Evolutionary conservation across 92 coral and sea anemone genomes (phyloP).

Genomic region (Heliopora coerulea): DNA sequence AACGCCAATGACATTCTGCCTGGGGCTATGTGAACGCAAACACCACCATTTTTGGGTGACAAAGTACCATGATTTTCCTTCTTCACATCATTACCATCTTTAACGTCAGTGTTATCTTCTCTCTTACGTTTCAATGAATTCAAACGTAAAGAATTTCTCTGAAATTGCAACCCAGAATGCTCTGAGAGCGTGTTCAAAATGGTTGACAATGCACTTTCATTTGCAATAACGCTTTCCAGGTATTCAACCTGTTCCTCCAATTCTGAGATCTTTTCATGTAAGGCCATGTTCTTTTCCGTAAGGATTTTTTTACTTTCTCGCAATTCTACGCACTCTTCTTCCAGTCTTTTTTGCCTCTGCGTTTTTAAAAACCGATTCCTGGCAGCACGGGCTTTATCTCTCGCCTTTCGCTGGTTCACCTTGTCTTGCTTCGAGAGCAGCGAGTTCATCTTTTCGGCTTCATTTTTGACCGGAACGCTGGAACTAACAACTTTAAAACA

Average conservation of each 20-base stretch:
- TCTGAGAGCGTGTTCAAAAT: constrained; percentile 60
- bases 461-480: neutral
- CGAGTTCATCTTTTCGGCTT: neutral
- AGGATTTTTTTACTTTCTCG: constrained; percentile 16
- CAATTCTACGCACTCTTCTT: constrained; percentile 9
- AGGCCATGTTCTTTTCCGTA: constrained; percentile 43
- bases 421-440: neutral
- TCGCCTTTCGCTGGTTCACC: neutral
- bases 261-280: constrained; percentile 46
- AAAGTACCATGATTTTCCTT: neutral
- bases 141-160: constrained; percentile 45
- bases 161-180: constrained; percentile 61
- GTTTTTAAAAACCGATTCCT: neutral
- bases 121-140: constrained; percentile 39
- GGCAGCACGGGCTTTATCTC: neutral
- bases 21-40: constrained; percentile 78
- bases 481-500: neutral
- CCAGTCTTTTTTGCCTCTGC: neutral
- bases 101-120: constrained; percentile 27
- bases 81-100: constrained; percentile 24
- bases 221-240: constrained; percentile 74
- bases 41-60: constrained; percentile 58
- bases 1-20: constrained; percentile 84
- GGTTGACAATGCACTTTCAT: constrained; percentile 73
- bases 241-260: constrained; percentile 52